A percentile compares a stretch with the other conserved stretches of the same genome.
Conservation (phyloP, 92 coral and sea anemone species). For the Zoanthus sansibaricus region DNA sequence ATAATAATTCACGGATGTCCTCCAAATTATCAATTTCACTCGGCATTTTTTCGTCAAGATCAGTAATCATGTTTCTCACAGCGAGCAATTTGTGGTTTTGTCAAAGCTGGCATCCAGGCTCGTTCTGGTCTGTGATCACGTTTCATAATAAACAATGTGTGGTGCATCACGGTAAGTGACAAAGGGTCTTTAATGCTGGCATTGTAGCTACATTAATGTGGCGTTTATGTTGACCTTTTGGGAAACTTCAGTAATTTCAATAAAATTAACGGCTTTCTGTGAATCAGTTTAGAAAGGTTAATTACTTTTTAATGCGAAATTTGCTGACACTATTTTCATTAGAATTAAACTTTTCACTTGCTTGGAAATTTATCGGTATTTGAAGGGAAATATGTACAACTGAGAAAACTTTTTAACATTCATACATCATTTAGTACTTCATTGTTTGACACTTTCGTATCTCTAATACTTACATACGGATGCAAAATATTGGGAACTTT, state of each 20-base stretch:
- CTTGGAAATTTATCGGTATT: neutral
- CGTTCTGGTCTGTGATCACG: no score
- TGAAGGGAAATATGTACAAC: neutral
- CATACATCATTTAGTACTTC: neutral
- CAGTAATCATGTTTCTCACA: no score
- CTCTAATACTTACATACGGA: neutral
- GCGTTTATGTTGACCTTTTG: neutral
- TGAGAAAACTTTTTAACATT: neutral
- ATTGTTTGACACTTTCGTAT: neutral
- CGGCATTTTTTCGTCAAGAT: no score
- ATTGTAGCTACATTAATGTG: constrained; percentile 8
- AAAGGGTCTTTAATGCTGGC: neutral
- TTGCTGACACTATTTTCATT: neutral
- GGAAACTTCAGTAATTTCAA: neutral
- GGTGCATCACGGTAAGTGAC: no score
- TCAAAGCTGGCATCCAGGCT: no score
- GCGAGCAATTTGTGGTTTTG: no score
- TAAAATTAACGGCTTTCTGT: constrained; percentile 1
- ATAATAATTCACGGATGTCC: no score
- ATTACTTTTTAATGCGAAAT: neutral
- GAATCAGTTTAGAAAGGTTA: neutral
- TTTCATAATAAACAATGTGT: no score
- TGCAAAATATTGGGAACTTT: neutral
- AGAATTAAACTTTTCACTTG: neutral
- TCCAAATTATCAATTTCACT: no score